Percentiles rank a stretch among this genome's conserved stretches.
phyloP scores from a whole-genome alignment of 2,888 invertebrate species.

The Acanthosepion esculentum region DNA sequence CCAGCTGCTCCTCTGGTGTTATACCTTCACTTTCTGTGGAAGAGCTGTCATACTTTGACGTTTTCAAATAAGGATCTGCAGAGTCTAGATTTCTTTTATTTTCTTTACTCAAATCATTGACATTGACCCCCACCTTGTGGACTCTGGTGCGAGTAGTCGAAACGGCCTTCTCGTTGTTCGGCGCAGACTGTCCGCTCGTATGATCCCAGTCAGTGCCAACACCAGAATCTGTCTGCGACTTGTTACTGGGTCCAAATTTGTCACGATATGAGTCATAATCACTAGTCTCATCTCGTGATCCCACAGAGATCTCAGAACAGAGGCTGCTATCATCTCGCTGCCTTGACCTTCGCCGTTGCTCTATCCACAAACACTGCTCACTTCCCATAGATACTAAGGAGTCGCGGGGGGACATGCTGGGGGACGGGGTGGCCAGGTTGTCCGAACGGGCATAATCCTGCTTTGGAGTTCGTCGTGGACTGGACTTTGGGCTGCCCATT shows the following conservation, averaged over 20 bases:
- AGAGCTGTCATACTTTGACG: slow-evolving; percentile 54
- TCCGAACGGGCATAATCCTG: slow-evolving; percentile 68
- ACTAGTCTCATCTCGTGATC: slow-evolving; percentile 58
- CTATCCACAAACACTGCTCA: slow-evolving; percentile 52
- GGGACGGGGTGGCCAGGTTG: slow-evolving; percentile 59
- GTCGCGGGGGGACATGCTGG: slow-evolving; percentile 60
- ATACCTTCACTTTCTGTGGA: slow-evolving; percentile 62
- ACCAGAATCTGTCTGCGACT: slow-evolving; percentile 65
- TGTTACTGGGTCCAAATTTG: slow-evolving; percentile 61
- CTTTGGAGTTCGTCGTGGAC: slow-evolving; percentile 65
- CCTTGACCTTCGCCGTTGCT: slow-evolving; percentile 46
- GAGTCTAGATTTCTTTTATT: slow-evolving; percentile 57
- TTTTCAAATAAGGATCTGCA: slow-evolving; percentile 55
- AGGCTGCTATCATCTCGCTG: slow-evolving; percentile 59
- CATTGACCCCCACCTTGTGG: slow-evolving; percentile 63
- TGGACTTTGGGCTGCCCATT: slow-evolving; percentile 65
- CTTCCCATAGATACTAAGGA: slow-evolving; percentile 58
- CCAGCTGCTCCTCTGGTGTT: slow-evolving; percentile 67
- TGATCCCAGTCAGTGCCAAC: slow-evolving; percentile 57
- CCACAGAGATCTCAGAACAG: slow-evolving; percentile 61
- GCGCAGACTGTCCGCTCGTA: slow-evolving; percentile 51
- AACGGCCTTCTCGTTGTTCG: slow-evolving; percentile 67
- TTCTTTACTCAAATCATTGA: slow-evolving; percentile 64
- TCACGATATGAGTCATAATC: slow-evolving; percentile 55
- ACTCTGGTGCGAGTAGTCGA: slow-evolving; percentile 54